Conservation (phyloP, 2,888 invertebrate genomes). For the Hydrotaea diabolus region DNA sequence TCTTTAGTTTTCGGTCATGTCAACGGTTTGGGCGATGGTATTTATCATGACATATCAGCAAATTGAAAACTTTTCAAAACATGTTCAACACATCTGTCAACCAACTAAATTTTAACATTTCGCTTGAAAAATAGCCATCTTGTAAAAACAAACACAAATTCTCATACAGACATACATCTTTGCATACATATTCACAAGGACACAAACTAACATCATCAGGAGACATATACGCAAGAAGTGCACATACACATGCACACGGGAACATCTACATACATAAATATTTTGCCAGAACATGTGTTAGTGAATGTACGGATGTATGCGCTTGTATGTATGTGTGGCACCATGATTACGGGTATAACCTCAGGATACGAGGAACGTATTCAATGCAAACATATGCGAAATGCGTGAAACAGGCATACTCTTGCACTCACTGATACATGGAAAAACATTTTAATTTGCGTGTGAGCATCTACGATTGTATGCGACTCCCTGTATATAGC, state of each 20-base stretch:
- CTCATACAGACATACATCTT: neutral
- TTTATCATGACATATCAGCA: neutral
- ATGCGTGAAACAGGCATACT: neutral
- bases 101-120: neutral
- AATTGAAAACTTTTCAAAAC: conserved; percentile 6
- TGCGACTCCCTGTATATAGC: neutral
- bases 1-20: neutral
- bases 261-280: neutral
- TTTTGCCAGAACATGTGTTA: too few species aligned
- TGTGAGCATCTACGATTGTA: neutral
- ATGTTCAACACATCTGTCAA: conserved; percentile 2
- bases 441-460: neutral
- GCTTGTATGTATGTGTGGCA: neutral
- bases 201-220: conserved; percentile 74
- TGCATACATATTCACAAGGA: conserved; percentile 75
- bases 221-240: too few species aligned
- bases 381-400: conserved; percentile 1
- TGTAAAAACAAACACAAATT: neutral
- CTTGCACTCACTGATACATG: neutral
- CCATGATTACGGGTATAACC: neutral
- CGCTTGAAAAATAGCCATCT: neutral
- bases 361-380: conserved; percentile 9
- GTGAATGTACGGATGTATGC: neutral
- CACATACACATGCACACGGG: conserved; percentile 59
- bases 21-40: neutral